phyloP scores from a whole-genome alignment of 2,797 vertebrate species.

The Remorina albescens region DNA sequence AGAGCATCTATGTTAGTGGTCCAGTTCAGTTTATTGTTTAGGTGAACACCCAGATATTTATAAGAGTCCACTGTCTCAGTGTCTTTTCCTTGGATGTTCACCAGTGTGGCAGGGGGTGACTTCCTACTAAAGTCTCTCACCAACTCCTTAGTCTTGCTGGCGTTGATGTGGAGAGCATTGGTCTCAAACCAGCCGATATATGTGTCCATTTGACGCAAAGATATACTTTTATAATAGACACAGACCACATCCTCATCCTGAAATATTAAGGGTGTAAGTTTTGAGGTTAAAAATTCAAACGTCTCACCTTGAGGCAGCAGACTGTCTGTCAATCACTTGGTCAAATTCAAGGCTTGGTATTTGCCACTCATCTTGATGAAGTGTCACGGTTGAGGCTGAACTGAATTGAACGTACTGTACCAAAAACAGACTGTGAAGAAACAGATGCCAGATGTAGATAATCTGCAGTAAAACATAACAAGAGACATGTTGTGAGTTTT shows the following conservation, averaged over 20 bases:
- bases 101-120: too few species aligned
- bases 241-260: not conserved
- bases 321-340: not conserved
- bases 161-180: too few species aligned
- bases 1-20: too few species aligned
- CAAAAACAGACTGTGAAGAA: not conserved
- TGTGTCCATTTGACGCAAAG: not conserved
- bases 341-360: not conserved
- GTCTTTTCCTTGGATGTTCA: too few species aligned
- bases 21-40: too few species aligned
- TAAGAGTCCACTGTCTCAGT: too few species aligned
- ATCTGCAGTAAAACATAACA: not conserved
- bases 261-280: not conserved
- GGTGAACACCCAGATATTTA: too few species aligned
- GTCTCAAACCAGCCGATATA: too few species aligned
- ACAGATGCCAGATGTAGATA: slow-evolving; percentile 16
- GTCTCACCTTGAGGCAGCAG: not conserved
- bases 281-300: slow-evolving; percentile 1
- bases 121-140: too few species aligned
- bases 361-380: slow-evolving; percentile 29
- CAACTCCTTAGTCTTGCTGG: too few species aligned
- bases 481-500: not conserved
- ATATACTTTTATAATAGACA: not conserved
- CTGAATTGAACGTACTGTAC: not conserved
- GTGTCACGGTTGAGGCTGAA: slow-evolving; percentile 9